phyloP scores from a whole-genome alignment of 2,888 invertebrate species.

The Papilio gigon region DNA sequence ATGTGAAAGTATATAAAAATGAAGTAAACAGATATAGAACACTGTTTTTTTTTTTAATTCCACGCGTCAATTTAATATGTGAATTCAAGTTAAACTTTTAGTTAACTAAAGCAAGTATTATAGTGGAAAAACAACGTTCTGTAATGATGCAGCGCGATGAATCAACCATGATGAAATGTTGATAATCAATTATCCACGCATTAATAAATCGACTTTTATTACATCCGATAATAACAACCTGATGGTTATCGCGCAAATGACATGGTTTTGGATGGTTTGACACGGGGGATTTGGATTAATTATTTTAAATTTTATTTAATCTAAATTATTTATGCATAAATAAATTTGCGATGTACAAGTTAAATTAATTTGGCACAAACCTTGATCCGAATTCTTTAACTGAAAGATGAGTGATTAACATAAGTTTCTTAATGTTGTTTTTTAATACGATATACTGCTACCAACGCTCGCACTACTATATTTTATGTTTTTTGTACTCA shows the following conservation, averaged over 20 bases:
- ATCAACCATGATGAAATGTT: not conserved
- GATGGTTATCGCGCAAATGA: not conserved
- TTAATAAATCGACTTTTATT: constrained; percentile 4
- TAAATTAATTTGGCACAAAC: not conserved
- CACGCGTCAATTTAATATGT: too few species aligned
- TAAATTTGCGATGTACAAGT: not conserved
- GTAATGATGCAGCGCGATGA: not conserved
- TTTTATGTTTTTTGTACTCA: not conserved
- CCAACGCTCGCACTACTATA: not conserved
- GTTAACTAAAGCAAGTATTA: not conserved
- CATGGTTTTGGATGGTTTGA: too few species aligned
- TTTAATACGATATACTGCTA: not conserved
- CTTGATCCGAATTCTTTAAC: constrained; percentile 5
- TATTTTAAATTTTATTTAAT: not conserved
- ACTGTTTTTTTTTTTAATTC: too few species aligned
- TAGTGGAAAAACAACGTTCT: not conserved
- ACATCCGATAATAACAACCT: not conserved
- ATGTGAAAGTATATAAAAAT: too few species aligned
- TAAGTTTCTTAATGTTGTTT: not conserved
- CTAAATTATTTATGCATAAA: not conserved
- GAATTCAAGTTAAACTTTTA: too few species aligned
- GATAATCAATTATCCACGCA: not conserved
- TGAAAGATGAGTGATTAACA: not conserved
- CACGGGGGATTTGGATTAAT: too few species aligned
- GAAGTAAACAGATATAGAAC: too few species aligned